Evolutionary conservation across 2,113 vertebrate species (phyloP).

Genomic region (Aramus guarauna): DNA sequence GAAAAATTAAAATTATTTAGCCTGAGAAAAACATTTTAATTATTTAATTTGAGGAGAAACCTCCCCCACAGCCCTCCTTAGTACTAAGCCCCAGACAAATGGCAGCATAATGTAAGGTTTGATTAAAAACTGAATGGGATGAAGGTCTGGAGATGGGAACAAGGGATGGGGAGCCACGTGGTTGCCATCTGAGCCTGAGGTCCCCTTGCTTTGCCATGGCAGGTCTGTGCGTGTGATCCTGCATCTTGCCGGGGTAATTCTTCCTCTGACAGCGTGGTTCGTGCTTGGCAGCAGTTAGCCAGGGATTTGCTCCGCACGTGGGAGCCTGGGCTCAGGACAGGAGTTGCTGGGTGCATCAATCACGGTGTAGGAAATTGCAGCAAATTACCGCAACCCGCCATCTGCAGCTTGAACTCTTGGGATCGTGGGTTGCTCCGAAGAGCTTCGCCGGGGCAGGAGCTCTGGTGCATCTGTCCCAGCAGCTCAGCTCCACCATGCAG

Average conservation of each 20-base stretch:
- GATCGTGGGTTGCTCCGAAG: neutral
- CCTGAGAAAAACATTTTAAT: slow-evolving; percentile 56
- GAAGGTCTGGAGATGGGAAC: neutral
- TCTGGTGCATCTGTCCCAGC: neutral
- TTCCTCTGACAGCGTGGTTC: neutral
- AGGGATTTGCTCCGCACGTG: neutral
- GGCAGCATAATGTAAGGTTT: neutral
- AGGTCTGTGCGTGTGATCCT: neutral
- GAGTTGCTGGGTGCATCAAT: neutral
- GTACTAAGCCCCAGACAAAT: neutral
- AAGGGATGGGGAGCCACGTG: neutral
- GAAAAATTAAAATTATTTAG: neutral
- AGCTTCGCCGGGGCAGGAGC: neutral
- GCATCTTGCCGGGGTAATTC: neutral
- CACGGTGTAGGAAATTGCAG: neutral
- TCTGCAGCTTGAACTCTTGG: neutral
- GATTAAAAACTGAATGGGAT: slow-evolving; percentile 21
- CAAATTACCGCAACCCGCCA: fast-evolving
- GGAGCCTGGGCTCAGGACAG: neutral
- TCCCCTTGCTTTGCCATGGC: neutral
- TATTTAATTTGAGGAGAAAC: slow-evolving; percentile 55
- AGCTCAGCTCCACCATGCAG: neutral
- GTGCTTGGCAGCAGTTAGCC: neutral
- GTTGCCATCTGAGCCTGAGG: neutral
- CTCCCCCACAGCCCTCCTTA: slow-evolving; percentile 12